Evolutionary conservation across 2,797 vertebrate genomes (phyloP).

Genomic region (Macropus fuliginosus): DNA sequence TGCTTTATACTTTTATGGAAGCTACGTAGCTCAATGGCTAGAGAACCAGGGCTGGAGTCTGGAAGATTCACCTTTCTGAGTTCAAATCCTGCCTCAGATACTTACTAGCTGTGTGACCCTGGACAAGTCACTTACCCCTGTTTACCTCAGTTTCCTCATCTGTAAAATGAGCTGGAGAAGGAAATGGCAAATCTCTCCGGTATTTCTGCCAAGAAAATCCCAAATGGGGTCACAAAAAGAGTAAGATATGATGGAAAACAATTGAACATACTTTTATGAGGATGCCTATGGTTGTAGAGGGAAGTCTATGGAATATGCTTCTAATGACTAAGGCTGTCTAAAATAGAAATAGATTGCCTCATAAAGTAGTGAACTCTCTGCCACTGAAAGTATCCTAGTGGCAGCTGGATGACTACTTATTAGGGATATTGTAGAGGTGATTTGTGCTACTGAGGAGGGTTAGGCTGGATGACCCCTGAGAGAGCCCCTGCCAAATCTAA

Average conservation of each 20-base stretch:
- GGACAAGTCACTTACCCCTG: not conserved
- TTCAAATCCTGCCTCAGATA: not conserved
- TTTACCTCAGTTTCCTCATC: not conserved
- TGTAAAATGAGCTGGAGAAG: not conserved
- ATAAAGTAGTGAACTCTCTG: not conserved
- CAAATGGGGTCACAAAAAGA: not conserved
- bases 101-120: not conserved
- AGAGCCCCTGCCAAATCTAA: no score
- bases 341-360: not conserved
- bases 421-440: not conserved
- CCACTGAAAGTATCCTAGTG: not conserved
- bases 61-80: not conserved
- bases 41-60: not conserved
- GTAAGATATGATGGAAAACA: not conserved
- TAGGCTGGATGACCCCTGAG: no score
- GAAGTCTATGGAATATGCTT: not conserved
- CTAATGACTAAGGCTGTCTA: not conserved
- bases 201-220: not conserved
- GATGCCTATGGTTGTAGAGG: not conserved
- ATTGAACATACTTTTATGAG: not conserved
- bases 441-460: not conserved
- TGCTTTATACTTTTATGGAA: not conserved
- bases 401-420: not conserved
- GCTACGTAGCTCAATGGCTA: not conserved
- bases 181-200: not conserved